Base-by-base conservation (phyloP, 1,140 invertebrate species). In the Bombus turneri region DNA sequence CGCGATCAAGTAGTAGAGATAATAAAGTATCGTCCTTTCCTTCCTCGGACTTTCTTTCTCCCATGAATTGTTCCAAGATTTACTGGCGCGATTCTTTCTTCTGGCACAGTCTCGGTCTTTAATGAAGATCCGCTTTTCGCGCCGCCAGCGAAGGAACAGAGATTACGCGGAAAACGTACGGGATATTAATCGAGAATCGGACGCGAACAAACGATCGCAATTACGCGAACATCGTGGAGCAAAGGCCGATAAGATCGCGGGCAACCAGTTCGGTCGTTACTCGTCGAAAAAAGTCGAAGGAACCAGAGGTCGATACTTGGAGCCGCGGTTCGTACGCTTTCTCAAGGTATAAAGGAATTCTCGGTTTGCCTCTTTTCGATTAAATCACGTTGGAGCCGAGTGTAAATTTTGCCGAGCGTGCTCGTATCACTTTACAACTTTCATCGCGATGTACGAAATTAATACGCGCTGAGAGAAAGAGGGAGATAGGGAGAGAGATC, bases 71-170 rank as follows among this genome's bases (percentile, higher is more conserved):
- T 39, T 57, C 62, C 15, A 34, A 77, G 62, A 57, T 68, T 71
- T 79, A 79, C 62, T 5, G 47, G 6, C 47, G 31, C 74, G 74
- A 76, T 77, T 78, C 59, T 43, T 79, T 66, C 39, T 5, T 43
- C 62, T 10, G 75, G 2, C 57, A 1, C 75, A 12, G 53, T 18
- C 2, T 18, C 34, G 22, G 25, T 25, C 43, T 22, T 66, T 64
- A 78, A 79, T 28, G 59, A 79, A 79, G 76, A 79, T 79, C 75
- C 59, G 34, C 59, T 31, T 79, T 37, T 34, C 74, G 47, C 74
- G 18, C n/a, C 13, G n/a, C 6, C 15, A 53, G 41, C 43, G 73
- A 15, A n/a, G 76, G 41, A 78, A 78, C 39, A 41, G 59, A 78
- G 37, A 31, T 39, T n/a, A 41, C 76, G 18, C 71, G 71, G 15